Conservation (phyloP, 2,888 invertebrate species). For the Nesidiocoris tenuis region DNA sequence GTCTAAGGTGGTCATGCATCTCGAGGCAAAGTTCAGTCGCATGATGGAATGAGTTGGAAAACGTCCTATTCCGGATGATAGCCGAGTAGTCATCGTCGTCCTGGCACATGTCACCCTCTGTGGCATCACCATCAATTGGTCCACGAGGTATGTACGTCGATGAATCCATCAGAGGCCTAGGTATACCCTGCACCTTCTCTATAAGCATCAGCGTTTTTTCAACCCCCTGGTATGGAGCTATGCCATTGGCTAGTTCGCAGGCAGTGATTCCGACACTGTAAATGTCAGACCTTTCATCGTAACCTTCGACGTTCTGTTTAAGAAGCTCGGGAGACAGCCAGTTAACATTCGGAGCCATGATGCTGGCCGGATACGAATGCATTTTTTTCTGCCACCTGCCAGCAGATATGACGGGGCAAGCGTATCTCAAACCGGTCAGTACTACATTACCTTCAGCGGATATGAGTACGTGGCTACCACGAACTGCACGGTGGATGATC, state of each 20-base stretch:
- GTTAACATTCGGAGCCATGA: slow-evolving; percentile 69
- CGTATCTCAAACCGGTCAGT: slow-evolving; percentile 76
- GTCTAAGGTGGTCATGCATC: slow-evolving; percentile 68
- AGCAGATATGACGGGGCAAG: slow-evolving; percentile 69
- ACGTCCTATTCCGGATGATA: slow-evolving; percentile 58
- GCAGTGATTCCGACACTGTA: slow-evolving; percentile 86
- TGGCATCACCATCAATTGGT: slow-evolving; percentile 19
- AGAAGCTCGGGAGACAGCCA: slow-evolving; percentile 92
- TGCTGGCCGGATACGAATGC: slow-evolving; percentile 71
- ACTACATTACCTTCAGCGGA: slow-evolving; percentile 70
- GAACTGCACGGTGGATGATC: slow-evolving; percentile 67
- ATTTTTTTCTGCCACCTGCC: slow-evolving; percentile 69
- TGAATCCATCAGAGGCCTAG: slow-evolving; percentile 70
- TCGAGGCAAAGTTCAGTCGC: slow-evolving; percentile 72
- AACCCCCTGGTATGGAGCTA: slow-evolving; percentile 82
- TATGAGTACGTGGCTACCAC: slow-evolving; percentile 80
- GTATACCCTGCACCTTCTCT: slow-evolving; percentile 79
- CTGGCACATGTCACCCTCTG: slow-evolving; percentile 43
- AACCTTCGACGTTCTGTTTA: slow-evolving; percentile 83
- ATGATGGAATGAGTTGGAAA: slow-evolving; percentile 75
- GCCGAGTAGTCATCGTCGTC: slow-evolving; percentile 49
- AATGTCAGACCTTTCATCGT: slow-evolving; percentile 85
- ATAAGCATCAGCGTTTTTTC: slow-evolving; percentile 87
- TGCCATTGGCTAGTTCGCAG: slow-evolving; percentile 86
- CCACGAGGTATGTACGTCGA: slow-evolving; percentile 49